A percentile compares a stretch with the other conserved stretches of the same genome.
Evolutionary conservation across 1,140 invertebrate species (phyloP).

Genomic region (Steinernema khuongi): DNA sequence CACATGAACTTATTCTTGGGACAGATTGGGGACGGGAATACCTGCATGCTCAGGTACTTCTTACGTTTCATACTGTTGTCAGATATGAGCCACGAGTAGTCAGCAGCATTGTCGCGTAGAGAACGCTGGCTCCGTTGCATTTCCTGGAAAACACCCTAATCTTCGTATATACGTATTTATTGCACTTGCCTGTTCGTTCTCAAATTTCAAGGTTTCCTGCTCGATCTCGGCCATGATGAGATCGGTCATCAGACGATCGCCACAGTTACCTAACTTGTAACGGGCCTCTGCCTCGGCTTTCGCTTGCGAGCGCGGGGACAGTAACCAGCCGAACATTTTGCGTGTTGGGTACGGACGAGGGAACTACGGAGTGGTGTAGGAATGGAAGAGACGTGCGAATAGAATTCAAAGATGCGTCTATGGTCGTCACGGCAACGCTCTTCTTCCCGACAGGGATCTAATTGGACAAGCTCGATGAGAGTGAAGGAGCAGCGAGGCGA

Average conservation of each 20-base stretch:
- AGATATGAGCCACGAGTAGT: conserved; percentile 9
- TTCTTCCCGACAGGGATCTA: too few species aligned
- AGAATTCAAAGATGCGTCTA: too few species aligned
- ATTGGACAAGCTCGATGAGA: too few species aligned
- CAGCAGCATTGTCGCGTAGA: neutral
- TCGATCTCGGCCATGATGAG: conserved; percentile 1
- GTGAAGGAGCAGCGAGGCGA: too few species aligned
- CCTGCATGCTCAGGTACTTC: conserved; percentile 1
- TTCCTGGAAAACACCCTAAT: neutral
- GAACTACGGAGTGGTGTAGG: too few species aligned
- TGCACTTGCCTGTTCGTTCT: neutral
- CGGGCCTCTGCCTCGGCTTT: neutral
- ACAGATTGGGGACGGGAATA: neutral
- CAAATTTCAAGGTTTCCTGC: neutral
- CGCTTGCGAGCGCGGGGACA: neutral
- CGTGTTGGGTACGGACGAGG: too few species aligned
- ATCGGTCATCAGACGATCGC: neutral
- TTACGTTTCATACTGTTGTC: neutral
- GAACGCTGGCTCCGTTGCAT: neutral
- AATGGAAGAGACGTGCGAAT: too few species aligned
- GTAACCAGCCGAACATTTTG: neutral
- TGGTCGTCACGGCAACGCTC: too few species aligned
- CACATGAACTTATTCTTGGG: neutral
- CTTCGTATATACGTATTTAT: neutral
- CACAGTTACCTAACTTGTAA: neutral